Conservation (phyloP, 1,140 invertebrate species). For the Anoplolepis gracilipes region DNA sequence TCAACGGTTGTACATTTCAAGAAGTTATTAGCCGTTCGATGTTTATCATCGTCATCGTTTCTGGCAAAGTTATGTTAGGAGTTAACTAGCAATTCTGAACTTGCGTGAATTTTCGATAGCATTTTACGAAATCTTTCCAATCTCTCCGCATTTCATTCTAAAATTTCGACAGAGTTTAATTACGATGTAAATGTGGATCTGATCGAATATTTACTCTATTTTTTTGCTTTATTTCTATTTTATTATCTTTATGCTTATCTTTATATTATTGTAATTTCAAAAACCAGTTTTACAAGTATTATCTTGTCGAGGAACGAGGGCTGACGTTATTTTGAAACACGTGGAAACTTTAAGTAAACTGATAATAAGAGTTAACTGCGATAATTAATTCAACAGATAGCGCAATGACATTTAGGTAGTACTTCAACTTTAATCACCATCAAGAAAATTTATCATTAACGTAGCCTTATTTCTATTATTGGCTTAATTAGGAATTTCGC, state of each 20-base stretch:
- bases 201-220: background rate
- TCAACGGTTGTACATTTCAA: constrained; percentile 6
- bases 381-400: background rate
- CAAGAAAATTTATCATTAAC: constrained; percentile 41
- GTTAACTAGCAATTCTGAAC: constrained; percentile 45
- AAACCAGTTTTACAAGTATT: background rate
- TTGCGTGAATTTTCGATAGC: constrained; percentile 32
- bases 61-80: constrained; percentile 16
- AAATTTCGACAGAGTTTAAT: constrained; percentile 43
- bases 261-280: background rate
- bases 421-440: constrained; percentile 17
- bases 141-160: constrained; percentile 9
- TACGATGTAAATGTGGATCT: constrained; percentile 2
- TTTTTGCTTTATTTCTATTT: background rate
- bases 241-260: background rate
- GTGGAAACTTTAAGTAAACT: constrained; percentile 1
- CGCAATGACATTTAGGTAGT: background rate
- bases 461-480: constrained; percentile 3
- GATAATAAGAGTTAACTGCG: background rate
- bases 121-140: background rate
- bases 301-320: background rate
- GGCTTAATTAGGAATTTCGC: constrained; percentile 50
- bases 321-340: background rate
- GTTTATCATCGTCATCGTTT: constrained; percentile 50
- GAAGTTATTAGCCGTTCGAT: constrained; percentile 53